Base-by-base conservation (phyloP, 2,888 invertebrate species). In the Drosophila acutilabella region DNA sequence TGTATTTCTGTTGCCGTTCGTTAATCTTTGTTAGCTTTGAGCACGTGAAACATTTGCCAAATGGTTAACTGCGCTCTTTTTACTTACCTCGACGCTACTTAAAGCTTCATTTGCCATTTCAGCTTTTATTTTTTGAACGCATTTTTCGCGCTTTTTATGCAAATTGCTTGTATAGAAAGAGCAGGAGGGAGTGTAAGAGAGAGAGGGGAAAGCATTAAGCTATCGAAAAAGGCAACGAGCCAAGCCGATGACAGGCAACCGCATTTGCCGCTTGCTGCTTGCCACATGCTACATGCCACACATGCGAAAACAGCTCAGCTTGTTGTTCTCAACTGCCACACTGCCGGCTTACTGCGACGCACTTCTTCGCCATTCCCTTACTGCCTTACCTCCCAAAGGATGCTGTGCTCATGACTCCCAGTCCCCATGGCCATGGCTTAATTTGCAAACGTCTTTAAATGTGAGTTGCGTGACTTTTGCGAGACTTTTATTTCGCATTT, bases 401-500 rank as follows among this genome's bases (percentile, higher is more conserved):
- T 16, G 13, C 16, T 16, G 16, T 16, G 16, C 7, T 7, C 40
- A 18, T 18, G 11, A 42, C 26, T 42, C 18, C 10, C 50, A 6
- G n/a, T 30, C 16, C 40, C 23, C 33, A 45, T 36, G 26, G 40
- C 26, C 26, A 44, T 18, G 16, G 30, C 50, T 56, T 58, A 51
- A 20, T 51, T 40, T 51, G 44, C 38, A 42, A 52, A 54, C 44
- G 41, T 57, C 64, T 75, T 77, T 66, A 73, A 84, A 82, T 84
- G 85, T 62, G 80, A 56, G 73, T 82, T 82, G 71, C 82, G 82
- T 82, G 82, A 82, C 81, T 84, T 74, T 71, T 72, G 69, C 41
- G 56, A 48, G 57, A 60, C 65, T 65, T 69, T 74, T 74, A 69
- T 74, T 57, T 45, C 50, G 23, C 44, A 48, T 51, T 48, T 41